phyloP scores from a whole-genome alignment of 2,888 invertebrate species.

The Alcis repandata region DNA sequence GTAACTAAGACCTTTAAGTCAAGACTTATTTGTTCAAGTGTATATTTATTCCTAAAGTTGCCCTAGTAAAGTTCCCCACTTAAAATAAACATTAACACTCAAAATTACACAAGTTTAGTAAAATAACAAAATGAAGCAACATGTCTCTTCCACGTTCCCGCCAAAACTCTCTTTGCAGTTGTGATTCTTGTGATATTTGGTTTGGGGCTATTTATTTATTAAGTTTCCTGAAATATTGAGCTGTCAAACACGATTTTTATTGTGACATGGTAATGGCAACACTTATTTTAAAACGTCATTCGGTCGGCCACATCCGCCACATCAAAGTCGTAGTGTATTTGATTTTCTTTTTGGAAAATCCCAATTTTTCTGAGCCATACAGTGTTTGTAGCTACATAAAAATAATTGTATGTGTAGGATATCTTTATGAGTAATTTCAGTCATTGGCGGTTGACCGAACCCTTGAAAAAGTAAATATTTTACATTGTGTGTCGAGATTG shows the following conservation, averaged over 20 bases:
- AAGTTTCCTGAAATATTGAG: not conserved
- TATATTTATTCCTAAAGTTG: no score
- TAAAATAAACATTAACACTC: no score
- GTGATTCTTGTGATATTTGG: no score
- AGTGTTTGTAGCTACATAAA: conserved; percentile 20
- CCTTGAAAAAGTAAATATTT: conserved; percentile 75
- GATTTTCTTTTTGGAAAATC: conserved; percentile 59
- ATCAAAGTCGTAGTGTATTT: conserved; percentile 45
- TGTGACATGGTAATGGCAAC: conserved; percentile 11
- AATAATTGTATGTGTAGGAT: conserved; percentile 39
- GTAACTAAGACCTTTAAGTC: no score
- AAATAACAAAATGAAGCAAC: no score
- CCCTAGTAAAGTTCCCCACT: no score
- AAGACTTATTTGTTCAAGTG: no score
- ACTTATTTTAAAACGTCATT: conserved; percentile 35
- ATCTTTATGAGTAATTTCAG: conserved; percentile 48
- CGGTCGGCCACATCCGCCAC: conserved; percentile 46
- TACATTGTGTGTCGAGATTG: conserved; percentile 78
- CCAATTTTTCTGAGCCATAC: conserved; percentile 41
- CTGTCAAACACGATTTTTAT: not conserved
- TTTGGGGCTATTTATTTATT: no score
- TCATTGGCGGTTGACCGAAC: conserved; percentile 59
- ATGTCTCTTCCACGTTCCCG: no score
- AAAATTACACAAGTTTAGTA: no score
- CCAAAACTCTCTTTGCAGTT: no score